Evolutionary conservation across 1,140 invertebrate species (phyloP).

Genomic region (Apis cerana): DNA sequence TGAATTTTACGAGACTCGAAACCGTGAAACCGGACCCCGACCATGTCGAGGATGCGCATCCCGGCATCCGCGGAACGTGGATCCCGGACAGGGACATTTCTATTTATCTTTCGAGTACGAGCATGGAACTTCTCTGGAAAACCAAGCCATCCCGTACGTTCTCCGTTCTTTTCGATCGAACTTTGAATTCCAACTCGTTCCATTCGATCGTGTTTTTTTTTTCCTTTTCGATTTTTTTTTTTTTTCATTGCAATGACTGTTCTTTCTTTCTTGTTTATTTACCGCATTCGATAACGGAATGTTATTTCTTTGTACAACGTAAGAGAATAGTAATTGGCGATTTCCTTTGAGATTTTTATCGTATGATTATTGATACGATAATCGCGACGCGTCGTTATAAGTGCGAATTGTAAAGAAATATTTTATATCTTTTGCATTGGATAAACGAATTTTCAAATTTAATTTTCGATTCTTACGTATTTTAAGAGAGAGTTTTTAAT

Average conservation of each 20-base stretch:
- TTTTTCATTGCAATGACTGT: neutral
- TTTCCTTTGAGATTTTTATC: too few relatives aligned
- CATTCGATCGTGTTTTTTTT: neutral
- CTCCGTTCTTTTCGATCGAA: neutral
- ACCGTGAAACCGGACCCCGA: constrained; percentile 55
- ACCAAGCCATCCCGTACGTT: neutral
- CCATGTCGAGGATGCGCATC: constrained; percentile 27
- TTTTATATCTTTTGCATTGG: too few relatives aligned
- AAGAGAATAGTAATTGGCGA: too few relatives aligned
- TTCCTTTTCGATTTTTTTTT: too few relatives aligned
- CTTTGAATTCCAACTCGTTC: neutral
- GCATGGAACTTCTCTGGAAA: constrained; percentile 37
- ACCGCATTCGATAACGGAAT: neutral
- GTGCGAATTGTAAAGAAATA: too few relatives aligned
- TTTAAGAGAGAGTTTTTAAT: too few relatives aligned
- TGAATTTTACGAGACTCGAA: constrained; percentile 51
- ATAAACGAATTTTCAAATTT: too few relatives aligned
- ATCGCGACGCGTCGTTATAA: too few relatives aligned
- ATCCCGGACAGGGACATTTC: constrained; percentile 42
- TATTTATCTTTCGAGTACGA: constrained; percentile 24
- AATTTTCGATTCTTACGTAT: too few relatives aligned
- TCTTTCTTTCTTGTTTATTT: neutral
- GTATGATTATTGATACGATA: too few relatives aligned
- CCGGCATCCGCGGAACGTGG: constrained; percentile 40
- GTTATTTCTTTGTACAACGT: neutral